These are phyloP conservation scores for Natator depressus DNA, from an alignment of 2,113 vertebrate genomes.

Conservation along the genomic window DNA sequence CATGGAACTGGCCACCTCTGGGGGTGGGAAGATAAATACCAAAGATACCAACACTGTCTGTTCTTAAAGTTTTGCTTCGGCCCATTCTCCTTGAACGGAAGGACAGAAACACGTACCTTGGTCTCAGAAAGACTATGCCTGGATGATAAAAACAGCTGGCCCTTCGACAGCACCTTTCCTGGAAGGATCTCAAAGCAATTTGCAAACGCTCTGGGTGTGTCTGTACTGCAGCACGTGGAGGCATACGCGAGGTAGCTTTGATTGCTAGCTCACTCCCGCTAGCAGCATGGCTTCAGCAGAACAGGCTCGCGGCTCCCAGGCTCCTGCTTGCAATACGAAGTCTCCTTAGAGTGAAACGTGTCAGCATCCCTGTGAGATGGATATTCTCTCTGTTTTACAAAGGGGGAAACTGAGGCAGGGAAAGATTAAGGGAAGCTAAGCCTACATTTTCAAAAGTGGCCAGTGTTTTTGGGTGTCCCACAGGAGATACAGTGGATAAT, in stretches of 20 bases:
- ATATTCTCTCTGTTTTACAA: background rate
- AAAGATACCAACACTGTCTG: background rate
- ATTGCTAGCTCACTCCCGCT: background rate
- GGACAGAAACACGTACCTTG: background rate
- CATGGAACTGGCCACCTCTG: rapidly evolving
- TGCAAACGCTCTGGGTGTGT: background rate
- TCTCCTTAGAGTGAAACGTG: background rate
- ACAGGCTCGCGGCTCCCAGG: background rate
- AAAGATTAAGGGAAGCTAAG: background rate
- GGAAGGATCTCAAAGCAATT: background rate
- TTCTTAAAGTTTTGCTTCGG: background rate
- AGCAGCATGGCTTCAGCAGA: background rate
- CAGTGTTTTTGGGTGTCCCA: background rate
- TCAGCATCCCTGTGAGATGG: background rate
- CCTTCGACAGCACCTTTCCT: background rate
- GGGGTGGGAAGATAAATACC: background rate
- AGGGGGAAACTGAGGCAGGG: background rate
- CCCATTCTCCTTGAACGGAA: background rate
- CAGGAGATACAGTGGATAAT: background rate
- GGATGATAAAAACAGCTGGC: background rate
- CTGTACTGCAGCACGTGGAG: background rate
- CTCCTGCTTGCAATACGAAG: background rate
- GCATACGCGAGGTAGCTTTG: background rate
- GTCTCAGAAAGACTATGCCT: background rate
- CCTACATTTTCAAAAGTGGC: background rate